Evolutionary conservation across 2,797 vertebrate genomes (phyloP), one percentile per base, ranked within the genome.

Genomic region (Malurus splendens): DNA sequence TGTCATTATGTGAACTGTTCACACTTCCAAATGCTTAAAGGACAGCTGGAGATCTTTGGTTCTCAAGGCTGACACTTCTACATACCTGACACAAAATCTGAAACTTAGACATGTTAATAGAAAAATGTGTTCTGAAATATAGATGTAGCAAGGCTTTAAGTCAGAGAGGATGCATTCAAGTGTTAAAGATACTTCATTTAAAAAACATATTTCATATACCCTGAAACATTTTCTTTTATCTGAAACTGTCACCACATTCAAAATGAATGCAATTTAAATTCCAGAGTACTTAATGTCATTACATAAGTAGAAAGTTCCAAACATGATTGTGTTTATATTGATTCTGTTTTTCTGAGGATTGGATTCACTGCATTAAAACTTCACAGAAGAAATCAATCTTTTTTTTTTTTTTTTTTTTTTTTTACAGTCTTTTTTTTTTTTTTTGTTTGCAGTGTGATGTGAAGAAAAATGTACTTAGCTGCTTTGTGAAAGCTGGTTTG

Each of bases 291-390:
- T 94, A 91, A 82, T 86, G 77, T 62, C 33, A 33, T 90, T 87
- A 70, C 27, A 72, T 57, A 90, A 93, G 78, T 66, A 94, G 91
- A 72, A 84, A 77, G 44, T 76, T 90, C 72, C 68, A 76, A 91
- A 89, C 50, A 68, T 67, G 52, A 73, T 62, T 38, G 67, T 57
- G 39, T 92, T 91, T 72, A 51, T 83, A 92, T 89, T 59, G 71
- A 84, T 90, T 88, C 48, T 4, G 7, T 89, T 92, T 82, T 90
- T 57, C 71, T 74, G 41, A 39, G 64, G 51, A 84, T 72, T 60
- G n/a, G 67, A 84, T 89, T 90, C 45, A 24, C 42, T 77, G 41
- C 68, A 47, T 70, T 83, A 88, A 82, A 82, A 76, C 47, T 90
- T 82, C 41, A 51, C 39, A 57, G 36, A 52, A 73, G 27, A 72